phyloP scores from a whole-genome alignment of 2,888 invertebrate genomes.

The Chrysodeixis includens region DNA sequence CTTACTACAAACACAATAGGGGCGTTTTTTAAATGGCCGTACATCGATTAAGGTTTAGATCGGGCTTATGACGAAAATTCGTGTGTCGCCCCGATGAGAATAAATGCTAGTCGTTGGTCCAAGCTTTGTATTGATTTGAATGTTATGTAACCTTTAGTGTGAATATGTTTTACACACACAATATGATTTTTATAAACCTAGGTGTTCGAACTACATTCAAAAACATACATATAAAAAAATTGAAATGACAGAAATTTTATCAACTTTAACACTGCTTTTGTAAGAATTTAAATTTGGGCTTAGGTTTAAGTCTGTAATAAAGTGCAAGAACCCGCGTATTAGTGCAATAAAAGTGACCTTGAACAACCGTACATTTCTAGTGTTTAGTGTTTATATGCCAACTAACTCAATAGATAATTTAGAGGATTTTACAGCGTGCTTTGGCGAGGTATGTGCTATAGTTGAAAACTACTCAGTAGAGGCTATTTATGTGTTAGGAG shows the following conservation, averaged over 20 bases:
- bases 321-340: no score
- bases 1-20: slow-evolving; percentile 29
- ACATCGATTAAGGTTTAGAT: slow-evolving; percentile 59
- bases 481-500: no score
- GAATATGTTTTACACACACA: slow-evolving; percentile 27
- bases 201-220: slow-evolving; percentile 19
- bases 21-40: slow-evolving; percentile 41
- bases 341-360: no score
- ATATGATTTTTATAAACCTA: slow-evolving; percentile 20
- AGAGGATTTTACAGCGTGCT: no score
- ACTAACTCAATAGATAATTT: no score
- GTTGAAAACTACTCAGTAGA: no score
- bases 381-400: no score
- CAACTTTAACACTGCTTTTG: not conserved
- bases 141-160: slow-evolving; percentile 48
- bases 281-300: not conserved
- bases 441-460: no score
- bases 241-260: not conserved
- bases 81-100: slow-evolving; percentile 68
- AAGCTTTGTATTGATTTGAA: slow-evolving; percentile 65
- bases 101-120: slow-evolving; percentile 60
- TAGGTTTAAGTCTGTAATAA: no score
- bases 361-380: no score
- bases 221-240: slow-evolving; percentile 16
- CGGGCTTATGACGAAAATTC: slow-evolving; percentile 71